Base-by-base conservation (phyloP, 1,140 invertebrate genomes). In the Rhyacophila brunnea region DNA sequence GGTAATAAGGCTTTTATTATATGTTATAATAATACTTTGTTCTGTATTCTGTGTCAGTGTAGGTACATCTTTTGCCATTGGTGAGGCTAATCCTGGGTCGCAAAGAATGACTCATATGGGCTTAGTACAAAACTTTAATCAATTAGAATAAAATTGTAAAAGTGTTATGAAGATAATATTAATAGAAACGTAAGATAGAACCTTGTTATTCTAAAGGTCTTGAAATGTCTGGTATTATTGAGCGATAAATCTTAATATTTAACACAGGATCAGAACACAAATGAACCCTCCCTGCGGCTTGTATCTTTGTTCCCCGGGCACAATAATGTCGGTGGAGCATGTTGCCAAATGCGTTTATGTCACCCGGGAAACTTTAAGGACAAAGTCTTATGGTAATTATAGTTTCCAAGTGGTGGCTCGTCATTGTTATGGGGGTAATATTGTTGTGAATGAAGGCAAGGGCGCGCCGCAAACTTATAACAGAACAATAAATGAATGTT, bases 381-480 rank as follows among this genome's bases (percentile, higher is more conserved):
- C 53, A 57, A 49, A 58, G 62, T 64, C 62, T 64, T 64, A 64
- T 58, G 56, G 62, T 56, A 64, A 64, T 64, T 64, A 58, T 64
- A 64, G 62, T 64, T 64, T 50, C 51, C 32, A 59, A 64, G 62
- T 63, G 52, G 52, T 40, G 60, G 40, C 50, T 35, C 51, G 61
- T 53, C 50, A 52, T 58, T 52, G 54, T 56, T 51, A 42, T 47
- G 54, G 52, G 55, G 56, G 49, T 38, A 55, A 49, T 58, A 58
- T 50, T 40, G 35, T 28, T 44, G 44, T 20, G 47, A 5, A 28
- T 28, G 4, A 11, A n/a, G 5, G 4, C 3, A 40, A 40, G 38
- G 11, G 38, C 38, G 15, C 11, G 4, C 38, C 11, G 23, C 9
- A 28, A 28, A 28, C 23, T 28, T 28, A 28, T 28, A 3, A 5